Base-by-base conservation (phyloP, 2,888 invertebrate genomes). In the Halictus ligatus region DNA sequence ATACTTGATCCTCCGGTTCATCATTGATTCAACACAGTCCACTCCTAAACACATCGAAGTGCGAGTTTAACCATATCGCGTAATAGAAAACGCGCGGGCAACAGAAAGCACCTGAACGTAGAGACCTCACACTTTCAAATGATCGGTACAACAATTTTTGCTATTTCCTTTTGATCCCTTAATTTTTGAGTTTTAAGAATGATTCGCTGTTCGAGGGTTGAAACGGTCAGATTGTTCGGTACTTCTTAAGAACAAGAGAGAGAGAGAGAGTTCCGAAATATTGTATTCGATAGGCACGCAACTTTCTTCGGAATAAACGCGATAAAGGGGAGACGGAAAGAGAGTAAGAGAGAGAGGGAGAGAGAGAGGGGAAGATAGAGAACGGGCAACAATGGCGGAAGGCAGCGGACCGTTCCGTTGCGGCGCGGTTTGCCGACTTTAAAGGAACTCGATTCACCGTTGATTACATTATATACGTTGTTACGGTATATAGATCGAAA, bases 401-500 rank as follows among this genome's bases (percentile, higher is more conserved):
- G 54, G 54, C 50, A 71, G 48, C 71, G 72, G 35, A 58, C 69
- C 78, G 78, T 78, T 67, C 50, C 43, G 71, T 46, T 25, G 40
- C 78, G 71, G 50, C 29, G 58, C 48, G 58, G 74, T 75, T 82
- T 69, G 48, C 74, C 60, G 71, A 78, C 78, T 67, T 78, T 78
- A 84, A 83, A 84, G 78, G 60, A 80, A 84, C 85, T 80, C 64
- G 77, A 80, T 80, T 77, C 50, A 21, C 35, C 72, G 71, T 84
- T 77, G 85, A 85, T 85, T 77, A 80, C 80, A 80, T 85, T 84
- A 80, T 80, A 74, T 80, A 84, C 80, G 77, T 85, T 84, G 73
- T 75, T 77, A 80, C 79, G 79, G 76, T 84, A 84, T 85, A 85
- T 84, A 84, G 85, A 80, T 85, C 64, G 84, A 82, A 88, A 88